Evolutionary conservation across 2,888 invertebrate genomes (phyloP), one percentile per base, ranked within the genome.

Genomic region (Charanyca ferruginea): DNA sequence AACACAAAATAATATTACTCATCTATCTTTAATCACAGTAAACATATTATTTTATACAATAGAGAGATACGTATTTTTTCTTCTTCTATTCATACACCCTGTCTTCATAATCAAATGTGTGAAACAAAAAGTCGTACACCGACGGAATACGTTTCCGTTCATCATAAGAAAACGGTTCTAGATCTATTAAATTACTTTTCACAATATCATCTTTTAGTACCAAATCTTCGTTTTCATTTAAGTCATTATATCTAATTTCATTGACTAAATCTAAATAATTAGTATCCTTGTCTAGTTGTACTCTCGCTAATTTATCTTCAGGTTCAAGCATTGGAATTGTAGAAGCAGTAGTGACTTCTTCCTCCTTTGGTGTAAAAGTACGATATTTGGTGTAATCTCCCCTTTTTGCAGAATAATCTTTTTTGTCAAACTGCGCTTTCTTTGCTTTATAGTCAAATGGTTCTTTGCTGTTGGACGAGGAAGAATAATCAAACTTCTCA

Each of bases 361-460:
- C 44, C 18, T 65, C 52, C 0, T 25, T 49, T 18, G 58, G 47
- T 9, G 54, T 23, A 8, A 28, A 18, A 35, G 53, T 68, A 28
- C 53, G 42, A 54, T 78, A 61, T 47, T 78, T 72, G 4, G 20
- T 52, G 25, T 73, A 79, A 9, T 75, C 66, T 38, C 35, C 55
- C 2, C 47, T 67, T 32, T 80, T 81, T 18, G 69, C 67, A 55
- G 65, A 35, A 54, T 79, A 80, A 47, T 75, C 51, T 45, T 78
- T 62, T 63, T 83, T 83, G 18, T 70, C 66, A 23, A 65, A 85
- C 35, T 83, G 70, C 16, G 75, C 75, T 60, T 80, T 85, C 67
- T 82, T 87, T 6, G 73, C 72, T 51, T 72, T 72, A 51, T 83
- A 83, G 53, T 85, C 80, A 71, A 80, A 77, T n/a, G 70, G 62